Evolutionary conservation across 2,888 invertebrate species (phyloP).

Genomic region (Euzophera pinguis): DNA sequence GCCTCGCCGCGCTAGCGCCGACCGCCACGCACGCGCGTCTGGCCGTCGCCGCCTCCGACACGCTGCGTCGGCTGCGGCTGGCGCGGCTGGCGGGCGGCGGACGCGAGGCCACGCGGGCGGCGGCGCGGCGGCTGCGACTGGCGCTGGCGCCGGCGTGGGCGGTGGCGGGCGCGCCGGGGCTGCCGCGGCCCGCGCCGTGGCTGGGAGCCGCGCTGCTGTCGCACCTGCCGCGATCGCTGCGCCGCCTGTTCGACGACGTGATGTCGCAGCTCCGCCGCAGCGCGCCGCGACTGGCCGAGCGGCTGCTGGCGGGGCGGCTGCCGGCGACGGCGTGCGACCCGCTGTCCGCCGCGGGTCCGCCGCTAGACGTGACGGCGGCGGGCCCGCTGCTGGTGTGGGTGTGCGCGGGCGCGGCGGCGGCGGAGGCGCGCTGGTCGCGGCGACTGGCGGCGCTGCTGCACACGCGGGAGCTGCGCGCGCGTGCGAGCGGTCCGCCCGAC

Average conservation of each 20-base stretch:
- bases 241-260: constrained; percentile 38
- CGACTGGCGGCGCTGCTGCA: constrained; percentile 28
- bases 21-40: constrained; percentile 38
- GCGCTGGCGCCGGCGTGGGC: constrained; percentile 38
- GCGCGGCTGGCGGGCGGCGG: constrained; percentile 32
- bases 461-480: constrained; percentile 35
- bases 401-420: constrained; percentile 25
- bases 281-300: constrained; percentile 41
- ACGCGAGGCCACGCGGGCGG: constrained; percentile 24
- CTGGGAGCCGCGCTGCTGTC: constrained; percentile 40
- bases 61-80: constrained; percentile 38
- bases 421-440: constrained; percentile 35
- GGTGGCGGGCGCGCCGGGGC: constrained; percentile 23
- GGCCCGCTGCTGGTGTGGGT: constrained; percentile 33
- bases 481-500: constrained; percentile 39
- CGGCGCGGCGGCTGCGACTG: constrained; percentile 37
- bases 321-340: constrained; percentile 14
- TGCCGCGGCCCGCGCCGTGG: constrained; percentile 37
- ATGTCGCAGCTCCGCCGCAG: constrained; percentile 37
- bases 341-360: constrained; percentile 5
- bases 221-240: constrained; percentile 32
- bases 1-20: constrained; percentile 41
- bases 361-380: constrained; percentile 27
- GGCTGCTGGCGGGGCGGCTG: constrained; percentile 24
- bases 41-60: constrained; percentile 32